Evolutionary conservation across 92 coral and sea anemone genomes (phyloP).

Genomic region (Palythoa heliodiscus): DNA sequence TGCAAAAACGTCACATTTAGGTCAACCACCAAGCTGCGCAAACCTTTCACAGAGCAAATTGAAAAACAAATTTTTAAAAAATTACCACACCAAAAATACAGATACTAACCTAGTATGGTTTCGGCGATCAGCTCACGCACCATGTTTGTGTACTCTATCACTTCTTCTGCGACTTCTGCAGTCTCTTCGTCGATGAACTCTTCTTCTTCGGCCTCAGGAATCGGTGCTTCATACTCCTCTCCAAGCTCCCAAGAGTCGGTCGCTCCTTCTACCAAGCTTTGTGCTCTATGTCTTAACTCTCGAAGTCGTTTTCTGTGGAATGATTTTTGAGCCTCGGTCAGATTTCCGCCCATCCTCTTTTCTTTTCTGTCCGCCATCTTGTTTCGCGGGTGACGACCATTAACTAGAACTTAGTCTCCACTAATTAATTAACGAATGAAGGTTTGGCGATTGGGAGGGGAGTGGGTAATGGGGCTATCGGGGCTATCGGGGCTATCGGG

Average conservation of each 20-base stretch:
- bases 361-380: conserved; percentile 71
- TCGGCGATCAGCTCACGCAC: conserved; percentile 86
- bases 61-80: too few species aligned
- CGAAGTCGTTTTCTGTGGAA: conserved; percentile 57
- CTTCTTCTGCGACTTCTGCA: conserved; percentile 91
- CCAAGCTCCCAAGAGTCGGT: conserved; percentile 82
- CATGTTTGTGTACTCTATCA: conserved; percentile 81
- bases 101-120: conserved; percentile 80
- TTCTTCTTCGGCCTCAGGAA: conserved; percentile 87
- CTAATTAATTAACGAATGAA: too few species aligned
- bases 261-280: conserved; percentile 87
- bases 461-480: too few species aligned
- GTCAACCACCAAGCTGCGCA: too few species aligned
- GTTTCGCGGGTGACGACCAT: conserved; percentile 4
- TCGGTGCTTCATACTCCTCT: conserved; percentile 87
- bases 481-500: too few species aligned
- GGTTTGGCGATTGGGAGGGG: too few species aligned
- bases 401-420: conserved; percentile 7
- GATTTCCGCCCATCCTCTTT: background rate
- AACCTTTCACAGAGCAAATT: too few species aligned
- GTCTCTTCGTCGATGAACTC: conserved; percentile 91
- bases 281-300: conserved; percentile 92
- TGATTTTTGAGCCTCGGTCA: conserved; percentile 30
- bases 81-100: background rate
- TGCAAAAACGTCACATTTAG: too few species aligned